phyloP scores from a whole-genome alignment of 2,113 vertebrate species.

The Engraulis encrasicolus region DNA sequence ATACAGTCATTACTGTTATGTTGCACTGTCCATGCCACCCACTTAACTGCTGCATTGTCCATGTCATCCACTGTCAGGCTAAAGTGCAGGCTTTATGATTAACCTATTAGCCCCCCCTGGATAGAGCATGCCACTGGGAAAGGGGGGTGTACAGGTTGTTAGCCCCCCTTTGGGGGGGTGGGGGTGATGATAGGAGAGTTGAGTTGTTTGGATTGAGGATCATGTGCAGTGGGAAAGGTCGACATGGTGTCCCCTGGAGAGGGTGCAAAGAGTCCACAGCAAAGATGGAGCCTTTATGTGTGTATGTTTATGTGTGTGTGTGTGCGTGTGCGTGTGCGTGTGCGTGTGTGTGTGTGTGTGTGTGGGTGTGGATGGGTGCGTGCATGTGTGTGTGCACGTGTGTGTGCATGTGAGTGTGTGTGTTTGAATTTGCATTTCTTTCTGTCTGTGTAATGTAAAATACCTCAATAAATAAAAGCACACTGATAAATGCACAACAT shows the following conservation, averaged over 20 bases:
- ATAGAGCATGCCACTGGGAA: neutral
- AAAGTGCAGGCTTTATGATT: constrained; percentile 7
- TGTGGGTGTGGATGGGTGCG: neutral
- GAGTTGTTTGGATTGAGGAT: neutral
- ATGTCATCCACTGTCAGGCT: neutral
- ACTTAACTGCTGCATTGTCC: neutral
- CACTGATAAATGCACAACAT: too few relatives aligned
- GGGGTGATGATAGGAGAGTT: too few relatives aligned
- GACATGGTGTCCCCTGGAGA: neutral
- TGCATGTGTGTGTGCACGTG: too few relatives aligned
- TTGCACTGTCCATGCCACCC: too few relatives aligned
- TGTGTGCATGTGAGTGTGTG: too few relatives aligned
- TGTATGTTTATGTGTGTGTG: too few relatives aligned
- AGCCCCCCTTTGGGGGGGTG: neutral
- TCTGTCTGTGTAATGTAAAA: too few relatives aligned
- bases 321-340: neutral
- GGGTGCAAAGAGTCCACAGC: neutral
- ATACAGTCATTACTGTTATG: too few relatives aligned
- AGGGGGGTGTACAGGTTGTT: neutral
- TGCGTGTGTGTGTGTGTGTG: too few relatives aligned
- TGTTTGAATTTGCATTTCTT: too few relatives aligned
- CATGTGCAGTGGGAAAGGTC: neutral
- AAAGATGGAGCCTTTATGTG: too few relatives aligned
- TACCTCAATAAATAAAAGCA: too few relatives aligned
- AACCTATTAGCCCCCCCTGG: constrained; percentile 15